These are phyloP conservation scores for Stigmatopora nigra DNA, from an alignment of 2,113 vertebrate species.

Conservation along the genomic window DNA sequence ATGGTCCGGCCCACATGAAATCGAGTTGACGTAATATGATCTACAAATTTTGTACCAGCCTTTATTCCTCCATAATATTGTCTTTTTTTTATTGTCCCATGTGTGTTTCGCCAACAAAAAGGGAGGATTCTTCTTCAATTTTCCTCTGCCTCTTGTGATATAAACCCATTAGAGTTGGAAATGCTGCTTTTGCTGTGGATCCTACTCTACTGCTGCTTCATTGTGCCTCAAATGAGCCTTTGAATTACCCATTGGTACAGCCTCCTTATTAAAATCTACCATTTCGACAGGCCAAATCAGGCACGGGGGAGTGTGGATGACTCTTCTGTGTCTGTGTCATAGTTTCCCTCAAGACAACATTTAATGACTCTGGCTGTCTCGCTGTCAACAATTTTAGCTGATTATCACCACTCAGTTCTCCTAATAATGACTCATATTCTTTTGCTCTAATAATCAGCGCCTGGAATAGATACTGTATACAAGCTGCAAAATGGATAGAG, in stretches of 20 bases:
- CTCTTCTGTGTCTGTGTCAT: constrained; percentile 36
- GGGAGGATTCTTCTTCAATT: constrained; percentile 16
- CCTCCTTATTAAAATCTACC: constrained; percentile 25
- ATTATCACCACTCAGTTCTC: constrained; percentile 16
- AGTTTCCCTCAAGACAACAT: constrained; percentile 34
- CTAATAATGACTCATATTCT: constrained; percentile 4
- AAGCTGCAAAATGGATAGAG: neutral
- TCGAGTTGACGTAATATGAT: too few relatives aligned
- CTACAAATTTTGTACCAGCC: too few relatives aligned
- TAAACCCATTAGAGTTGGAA: constrained; percentile 63
- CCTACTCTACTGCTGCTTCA: constrained; percentile 78
- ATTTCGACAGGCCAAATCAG: constrained; percentile 35
- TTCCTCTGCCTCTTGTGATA: constrained; percentile 28
- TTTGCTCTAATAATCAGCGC: neutral
- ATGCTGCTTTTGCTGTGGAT: constrained; percentile 79
- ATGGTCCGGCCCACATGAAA: too few relatives aligned
- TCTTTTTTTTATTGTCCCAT: neutral
- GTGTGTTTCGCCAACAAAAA: constrained; percentile 32
- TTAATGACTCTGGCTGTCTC: constrained; percentile 33
- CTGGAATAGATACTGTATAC: too few relatives aligned
- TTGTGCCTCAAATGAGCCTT: constrained; percentile 72
- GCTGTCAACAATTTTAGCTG: constrained; percentile 12
- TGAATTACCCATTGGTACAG: constrained; percentile 22
- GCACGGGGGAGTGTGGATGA: constrained; percentile 4
- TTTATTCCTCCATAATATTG: too few relatives aligned